phyloP scores from a whole-genome alignment of 2,113 vertebrate genomes.

The Dascyllus trimaculatus region DNA sequence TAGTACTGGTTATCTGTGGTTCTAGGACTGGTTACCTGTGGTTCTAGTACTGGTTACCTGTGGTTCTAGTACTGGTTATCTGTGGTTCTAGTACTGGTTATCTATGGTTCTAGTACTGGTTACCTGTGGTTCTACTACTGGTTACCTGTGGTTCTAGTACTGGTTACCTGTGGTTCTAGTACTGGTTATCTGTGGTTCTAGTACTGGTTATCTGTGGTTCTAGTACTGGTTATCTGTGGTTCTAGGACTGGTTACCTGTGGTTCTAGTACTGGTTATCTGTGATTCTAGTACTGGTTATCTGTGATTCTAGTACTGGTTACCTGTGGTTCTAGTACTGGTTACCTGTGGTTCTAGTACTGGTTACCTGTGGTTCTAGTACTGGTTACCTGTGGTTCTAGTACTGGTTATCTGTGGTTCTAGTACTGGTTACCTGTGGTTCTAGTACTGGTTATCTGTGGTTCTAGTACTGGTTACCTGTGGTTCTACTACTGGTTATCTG shows the following conservation, averaged over 20 bases:
- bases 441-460: not conserved
- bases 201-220: slow-evolving; percentile 61
- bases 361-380: not conserved
- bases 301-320: slow-evolving; percentile 47
- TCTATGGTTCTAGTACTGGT: not conserved
- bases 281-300: slow-evolving; percentile 30
- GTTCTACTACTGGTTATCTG: slow-evolving; percentile 35
- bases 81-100: not conserved
- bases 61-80: not conserved
- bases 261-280: slow-evolving; percentile 33
- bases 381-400: slow-evolving; percentile 63
- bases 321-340: not conserved
- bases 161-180: not conserved
- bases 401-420: not conserved
- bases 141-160: not conserved
- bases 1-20: not conserved
- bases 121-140: not conserved
- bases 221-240: not conserved
- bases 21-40: not conserved
- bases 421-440: slow-evolving; percentile 61
- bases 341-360: slow-evolving; percentile 61
- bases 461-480: slow-evolving; percentile 42
- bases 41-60: not conserved
- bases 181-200: not conserved
- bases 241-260: slow-evolving; percentile 43